phyloP scores from a whole-genome alignment of 2,113 vertebrate genomes.

The Calyptommatus sinebrachiatus region DNA sequence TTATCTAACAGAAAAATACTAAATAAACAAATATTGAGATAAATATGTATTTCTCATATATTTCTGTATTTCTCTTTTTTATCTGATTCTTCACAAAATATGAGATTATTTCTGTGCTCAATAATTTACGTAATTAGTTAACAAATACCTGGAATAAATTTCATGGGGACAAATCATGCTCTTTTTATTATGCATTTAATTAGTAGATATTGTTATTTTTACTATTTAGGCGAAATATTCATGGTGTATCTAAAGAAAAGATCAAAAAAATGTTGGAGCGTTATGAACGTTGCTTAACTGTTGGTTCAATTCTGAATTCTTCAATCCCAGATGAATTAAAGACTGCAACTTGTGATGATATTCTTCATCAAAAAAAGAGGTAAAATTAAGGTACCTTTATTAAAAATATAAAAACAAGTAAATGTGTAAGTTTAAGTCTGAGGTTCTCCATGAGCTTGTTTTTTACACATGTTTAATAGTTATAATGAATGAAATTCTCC shows the following conservation, averaged over 20 bases:
- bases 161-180: neutral
- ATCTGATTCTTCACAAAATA: neutral
- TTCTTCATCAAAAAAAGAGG: slow-evolving; percentile 61
- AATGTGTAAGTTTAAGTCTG: neutral
- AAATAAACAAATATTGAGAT: neutral
- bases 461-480: neutral
- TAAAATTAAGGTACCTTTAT: slow-evolving; percentile 51
- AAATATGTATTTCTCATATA: neutral
- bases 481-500: neutral
- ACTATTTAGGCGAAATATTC: slow-evolving; percentile 80
- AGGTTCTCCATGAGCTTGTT: neutral
- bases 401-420: slow-evolving; percentile 5
- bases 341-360: slow-evolving; percentile 49
- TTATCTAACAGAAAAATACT: neutral
- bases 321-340: slow-evolving; percentile 68
- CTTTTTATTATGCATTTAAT: neutral
- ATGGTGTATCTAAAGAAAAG: slow-evolving; percentile 85
- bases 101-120: too few relatives aligned
- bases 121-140: too few relatives aligned
- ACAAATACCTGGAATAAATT: neutral
- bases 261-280: slow-evolving; percentile 87
- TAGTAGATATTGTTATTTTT: slow-evolving; percentile 29
- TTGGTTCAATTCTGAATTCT: slow-evolving; percentile 84
- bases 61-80: too few relatives aligned
- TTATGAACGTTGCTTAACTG: slow-evolving; percentile 83